Conservation (phyloP, 1,140 invertebrate genomes). For the Heliconius himera region DNA sequence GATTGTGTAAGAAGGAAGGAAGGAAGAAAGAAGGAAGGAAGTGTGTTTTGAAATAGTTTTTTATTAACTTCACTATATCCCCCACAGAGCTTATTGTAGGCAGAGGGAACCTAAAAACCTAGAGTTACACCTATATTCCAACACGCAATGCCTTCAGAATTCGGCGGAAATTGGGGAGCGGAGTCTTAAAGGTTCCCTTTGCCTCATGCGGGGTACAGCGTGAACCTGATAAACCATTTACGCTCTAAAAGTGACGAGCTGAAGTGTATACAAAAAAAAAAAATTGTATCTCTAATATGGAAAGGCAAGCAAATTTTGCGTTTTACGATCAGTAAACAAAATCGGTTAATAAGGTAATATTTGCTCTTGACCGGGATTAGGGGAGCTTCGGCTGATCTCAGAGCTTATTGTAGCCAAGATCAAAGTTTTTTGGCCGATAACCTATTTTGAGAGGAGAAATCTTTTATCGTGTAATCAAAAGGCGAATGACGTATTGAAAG, state of each 20-base stretch:
- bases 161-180: too few relatives aligned
- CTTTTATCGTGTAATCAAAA: constrained; percentile 13
- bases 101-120: not conserved
- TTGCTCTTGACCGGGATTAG: constrained; percentile 27
- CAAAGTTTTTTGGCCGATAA: constrained; percentile 20
- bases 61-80: not conserved
- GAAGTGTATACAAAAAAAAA: not conserved
- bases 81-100: not conserved
- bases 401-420: constrained; percentile 23
- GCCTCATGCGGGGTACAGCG: too few relatives aligned
- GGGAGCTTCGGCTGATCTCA: constrained; percentile 5
- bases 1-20: not conserved
- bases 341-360: constrained; percentile 28
- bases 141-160: too few relatives aligned
- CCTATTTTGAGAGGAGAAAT: not conserved
- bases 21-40: too few relatives aligned
- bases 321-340: constrained; percentile 38
- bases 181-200: too few relatives aligned
- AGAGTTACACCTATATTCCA: not conserved
- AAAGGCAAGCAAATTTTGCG: constrained; percentile 34
- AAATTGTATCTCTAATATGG: constrained; percentile 13
- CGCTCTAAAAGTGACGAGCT: not conserved
- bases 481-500: constrained; percentile 8
- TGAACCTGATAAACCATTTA: not conserved
- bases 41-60: not conserved